phyloP scores from a whole-genome alignment of 2,888 invertebrate genomes.

The Andricus curvator region DNA sequence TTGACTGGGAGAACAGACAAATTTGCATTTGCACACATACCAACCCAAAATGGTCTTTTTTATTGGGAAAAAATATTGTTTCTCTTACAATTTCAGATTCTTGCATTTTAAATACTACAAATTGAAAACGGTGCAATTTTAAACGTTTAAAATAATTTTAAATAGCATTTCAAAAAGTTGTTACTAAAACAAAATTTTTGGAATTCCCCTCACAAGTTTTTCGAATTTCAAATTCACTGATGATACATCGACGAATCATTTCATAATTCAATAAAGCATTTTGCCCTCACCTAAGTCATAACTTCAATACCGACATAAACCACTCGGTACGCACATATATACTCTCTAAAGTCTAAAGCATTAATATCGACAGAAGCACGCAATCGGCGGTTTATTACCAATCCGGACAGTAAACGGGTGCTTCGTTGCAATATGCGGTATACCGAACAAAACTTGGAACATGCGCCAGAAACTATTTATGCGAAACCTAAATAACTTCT shows the following conservation, averaged over 20 bases:
- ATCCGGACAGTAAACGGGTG: conserved; percentile 33
- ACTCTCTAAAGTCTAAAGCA: background rate
- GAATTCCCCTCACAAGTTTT: no score
- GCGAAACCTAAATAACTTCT: conserved; percentile 39
- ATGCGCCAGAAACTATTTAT: conserved; percentile 39
- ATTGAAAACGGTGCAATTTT: no score
- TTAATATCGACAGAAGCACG: conserved; percentile 32
- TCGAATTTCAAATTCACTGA: background rate
- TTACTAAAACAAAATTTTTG: no score
- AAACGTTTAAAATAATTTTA: no score
- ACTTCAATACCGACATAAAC: conserved; percentile 15
- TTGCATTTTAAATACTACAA: no score
- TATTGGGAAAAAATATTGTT: no score
- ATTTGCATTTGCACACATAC: no score
- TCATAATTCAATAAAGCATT: background rate
- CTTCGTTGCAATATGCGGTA: conserved; percentile 34
- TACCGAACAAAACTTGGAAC: conserved; percentile 32
- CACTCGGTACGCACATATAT: background rate
- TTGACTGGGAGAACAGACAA: no score
- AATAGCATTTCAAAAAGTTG: no score
- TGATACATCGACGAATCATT: background rate
- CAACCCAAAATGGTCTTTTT: no score
- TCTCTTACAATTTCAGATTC: no score
- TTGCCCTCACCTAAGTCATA: background rate
- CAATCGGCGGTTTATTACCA: conserved; percentile 29